Evolutionary conservation across 2,888 invertebrate genomes (phyloP), one percentile per base, ranked within the genome.

Genomic region (Holacanthella duospinosa): DNA sequence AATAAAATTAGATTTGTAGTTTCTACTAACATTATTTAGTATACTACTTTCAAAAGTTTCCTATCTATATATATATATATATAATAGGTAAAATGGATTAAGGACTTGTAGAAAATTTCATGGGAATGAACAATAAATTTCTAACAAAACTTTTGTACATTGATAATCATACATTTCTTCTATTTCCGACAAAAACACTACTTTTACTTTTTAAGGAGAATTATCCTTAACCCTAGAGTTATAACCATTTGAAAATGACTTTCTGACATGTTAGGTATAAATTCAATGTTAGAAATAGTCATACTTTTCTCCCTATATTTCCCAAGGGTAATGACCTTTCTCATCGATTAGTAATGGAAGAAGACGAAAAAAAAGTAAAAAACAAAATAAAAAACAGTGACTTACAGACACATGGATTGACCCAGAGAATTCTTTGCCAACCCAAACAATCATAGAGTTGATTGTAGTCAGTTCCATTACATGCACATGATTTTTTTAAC

Each of bases 361-460:
- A 6, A 36, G 16, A 16, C 16, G 36, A 6, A 36, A 36, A 36
- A n/a, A n/a, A 9, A 16, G 16, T 36, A 36, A 36, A 16, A 36
- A 36, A 36, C 36, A 9, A 36, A 36, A 16, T 16, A 36, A 6
- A 16, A 36, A 6, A 36, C 36, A 36, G 36, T 6, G 66, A 81
- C 88, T 84, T 78, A 93, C 93, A 91, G 74, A 93, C 92, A 78
- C 93, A 93, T 60, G 92, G 90, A 78, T 93, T 93, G 65, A 92
- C 85, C 92, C 93, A 93, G 44, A 93, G 82, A 48, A 92, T 82
- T 64, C 92, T 78, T 75, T 92, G 89, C 92, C 93, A 93, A 60
- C 91, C 92, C 0, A 92, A 82, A 74, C 93, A 93, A 75, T 89
- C 88, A 77, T 91, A 90, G 43, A 90, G 81, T 76, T 90, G 88